Evolutionary conservation across 2,797 vertebrate genomes (phyloP).

Genomic region (Gadopsis bispinosus): DNA sequence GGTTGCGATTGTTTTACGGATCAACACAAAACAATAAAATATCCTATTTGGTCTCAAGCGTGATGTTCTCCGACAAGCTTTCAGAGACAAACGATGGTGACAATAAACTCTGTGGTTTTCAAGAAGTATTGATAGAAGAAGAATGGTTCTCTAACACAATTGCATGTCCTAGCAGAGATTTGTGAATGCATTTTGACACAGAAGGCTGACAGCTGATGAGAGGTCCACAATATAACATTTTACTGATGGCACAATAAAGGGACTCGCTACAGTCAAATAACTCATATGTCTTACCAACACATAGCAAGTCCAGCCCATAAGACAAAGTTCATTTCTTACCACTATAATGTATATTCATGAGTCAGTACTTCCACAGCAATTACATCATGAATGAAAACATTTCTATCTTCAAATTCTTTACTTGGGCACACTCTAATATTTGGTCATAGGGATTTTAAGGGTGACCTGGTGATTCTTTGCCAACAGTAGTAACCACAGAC

Average conservation of each 20-base stretch:
- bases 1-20: slow-evolving; percentile 33
- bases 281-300: slow-evolving; percentile 24
- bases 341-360: slow-evolving; percentile 19
- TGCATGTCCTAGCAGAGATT: slow-evolving; percentile 23
- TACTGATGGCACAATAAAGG: slow-evolving; percentile 31
- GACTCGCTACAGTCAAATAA: slow-evolving; percentile 31
- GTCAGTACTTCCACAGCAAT: slow-evolving; percentile 19
- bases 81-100: slow-evolving; percentile 53
- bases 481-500: background rate
- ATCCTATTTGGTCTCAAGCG: slow-evolving; percentile 35
- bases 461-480: background rate
- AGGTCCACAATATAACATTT: slow-evolving; percentile 13
- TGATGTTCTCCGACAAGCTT: slow-evolving; percentile 46
- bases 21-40: slow-evolving; percentile 39
- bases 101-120: slow-evolving; percentile 49
- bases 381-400: background rate
- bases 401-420: background rate
- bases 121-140: slow-evolving; percentile 54
- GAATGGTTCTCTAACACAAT: slow-evolving; percentile 24
- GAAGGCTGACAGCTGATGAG: slow-evolving; percentile 18
- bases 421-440: background rate
- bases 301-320: slow-evolving; percentile 5
- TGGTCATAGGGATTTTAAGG: background rate
- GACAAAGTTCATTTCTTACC: slow-evolving; percentile 18
- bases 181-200: slow-evolving; percentile 31